These are phyloP conservation scores for Drosophila kambysellisi DNA, from an alignment of 2,888 invertebrate genomes.

Conservation along the genomic window DNA sequence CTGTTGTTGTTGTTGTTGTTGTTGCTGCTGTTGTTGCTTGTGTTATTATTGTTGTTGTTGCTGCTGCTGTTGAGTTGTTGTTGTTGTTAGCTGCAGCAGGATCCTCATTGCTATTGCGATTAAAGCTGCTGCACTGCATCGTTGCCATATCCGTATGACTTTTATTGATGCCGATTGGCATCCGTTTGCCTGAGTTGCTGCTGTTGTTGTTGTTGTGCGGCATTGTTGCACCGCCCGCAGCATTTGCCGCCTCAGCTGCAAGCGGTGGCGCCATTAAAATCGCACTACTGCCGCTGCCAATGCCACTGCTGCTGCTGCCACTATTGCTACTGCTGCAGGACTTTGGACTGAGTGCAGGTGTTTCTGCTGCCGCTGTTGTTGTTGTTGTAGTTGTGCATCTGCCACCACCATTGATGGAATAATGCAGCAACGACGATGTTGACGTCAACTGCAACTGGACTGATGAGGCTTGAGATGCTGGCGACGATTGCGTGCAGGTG, in stretches of 20 bases:
- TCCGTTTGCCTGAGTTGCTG: slow-evolving; percentile 2
- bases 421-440: background rate
- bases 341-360: slow-evolving; percentile 25
- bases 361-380: slow-evolving; percentile 16
- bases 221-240: slow-evolving; percentile 11
- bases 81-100: slow-evolving; percentile 4
- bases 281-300: slow-evolving; percentile 10
- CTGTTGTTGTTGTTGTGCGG: background rate
- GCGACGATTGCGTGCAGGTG: slow-evolving; percentile 18
- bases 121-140: slow-evolving; percentile 55
- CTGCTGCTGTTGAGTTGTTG: background rate
- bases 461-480: slow-evolving; percentile 7
- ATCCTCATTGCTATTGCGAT: slow-evolving; percentile 24
- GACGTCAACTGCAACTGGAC: slow-evolving; percentile 3
- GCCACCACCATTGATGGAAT: slow-evolving; percentile 1
- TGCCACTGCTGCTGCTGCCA: slow-evolving; percentile 15
- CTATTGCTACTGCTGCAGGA: slow-evolving; percentile 11
- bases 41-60: slow-evolving; percentile 27
- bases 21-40: slow-evolving; percentile 7
- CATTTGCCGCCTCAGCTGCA: slow-evolving; percentile 21
- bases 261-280: slow-evolving; percentile 26
- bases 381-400: slow-evolving; percentile 12
- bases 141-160: slow-evolving; percentile 44
- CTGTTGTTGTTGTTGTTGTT: slow-evolving; percentile 15
- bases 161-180: slow-evolving; percentile 2